These are phyloP conservation scores for Jaculus jaculus DNA, from an alignment of 2,113 vertebrate genomes.

Conservation along the genomic window DNA sequence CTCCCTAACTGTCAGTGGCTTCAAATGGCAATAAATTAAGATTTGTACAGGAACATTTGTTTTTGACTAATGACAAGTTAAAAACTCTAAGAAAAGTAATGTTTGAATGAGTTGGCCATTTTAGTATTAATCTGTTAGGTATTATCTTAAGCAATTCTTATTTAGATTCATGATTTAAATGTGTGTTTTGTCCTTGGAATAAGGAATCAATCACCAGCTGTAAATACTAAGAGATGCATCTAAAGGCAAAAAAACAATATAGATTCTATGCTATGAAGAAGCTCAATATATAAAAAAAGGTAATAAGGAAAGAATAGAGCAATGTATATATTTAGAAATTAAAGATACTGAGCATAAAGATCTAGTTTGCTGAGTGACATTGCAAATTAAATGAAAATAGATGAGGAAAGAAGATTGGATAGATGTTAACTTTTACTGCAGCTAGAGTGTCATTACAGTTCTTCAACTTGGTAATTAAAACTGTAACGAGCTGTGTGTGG, in stretches of 20 bases:
- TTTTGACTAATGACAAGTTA: neutral
- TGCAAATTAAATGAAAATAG: conserved; percentile 42
- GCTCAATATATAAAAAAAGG: neutral
- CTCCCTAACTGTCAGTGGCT: neutral
- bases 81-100: neutral
- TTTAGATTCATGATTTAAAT: conserved; percentile 11
- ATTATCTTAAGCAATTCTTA: conserved; percentile 5
- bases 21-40: neutral
- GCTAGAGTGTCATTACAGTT: neutral
- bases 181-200: neutral
- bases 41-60: neutral
- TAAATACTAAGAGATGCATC: neutral
- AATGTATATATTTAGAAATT: neutral
- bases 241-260: neutral
- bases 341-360: conserved; percentile 14
- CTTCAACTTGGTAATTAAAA: conserved; percentile 37
- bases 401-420: conserved; percentile 16
- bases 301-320: neutral
- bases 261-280: neutral
- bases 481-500: neutral
- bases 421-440: neutral
- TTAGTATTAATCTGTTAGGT: neutral
- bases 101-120: neutral
- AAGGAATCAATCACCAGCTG: neutral
- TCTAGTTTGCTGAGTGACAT: neutral